Percentiles rank a stretch among this genome's conserved stretches.
Evolutionary conservation across 1,140 invertebrate genomes (phyloP).

Genomic region (Drosophila trapezifrons): DNA sequence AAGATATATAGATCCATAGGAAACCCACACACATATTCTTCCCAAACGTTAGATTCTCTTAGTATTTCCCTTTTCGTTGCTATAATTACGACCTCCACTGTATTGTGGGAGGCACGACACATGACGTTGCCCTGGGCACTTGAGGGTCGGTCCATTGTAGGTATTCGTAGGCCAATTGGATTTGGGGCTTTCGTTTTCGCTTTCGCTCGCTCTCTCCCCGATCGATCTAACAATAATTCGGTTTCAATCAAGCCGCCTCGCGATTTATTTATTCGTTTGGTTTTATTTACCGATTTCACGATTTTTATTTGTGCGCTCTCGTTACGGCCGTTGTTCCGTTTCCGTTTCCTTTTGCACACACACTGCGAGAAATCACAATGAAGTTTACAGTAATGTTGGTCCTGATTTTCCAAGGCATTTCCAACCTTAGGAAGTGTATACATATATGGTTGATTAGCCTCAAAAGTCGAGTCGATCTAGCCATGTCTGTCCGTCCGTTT

Average conservation of each 20-base stretch:
- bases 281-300: slow-evolving; percentile 26
- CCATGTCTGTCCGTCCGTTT: neutral
- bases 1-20: too few species aligned
- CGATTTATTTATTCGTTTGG: slow-evolving; percentile 59
- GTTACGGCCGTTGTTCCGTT: slow-evolving; percentile 43
- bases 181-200: slow-evolving; percentile 58
- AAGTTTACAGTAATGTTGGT: neutral
- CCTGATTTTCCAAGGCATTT: too few species aligned
- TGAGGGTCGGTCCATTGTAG: slow-evolving; percentile 59
- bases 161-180: slow-evolving; percentile 58
- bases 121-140: slow-evolving; percentile 71
- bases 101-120: slow-evolving; percentile 17
- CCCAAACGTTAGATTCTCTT: neutral
- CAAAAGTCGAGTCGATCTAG: neutral
- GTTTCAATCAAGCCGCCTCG: slow-evolving; percentile 72
- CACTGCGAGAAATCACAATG: neutral
- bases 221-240: slow-evolving; percentile 82
- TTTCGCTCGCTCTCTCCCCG: slow-evolving; percentile 56
- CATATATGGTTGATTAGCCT: neutral
- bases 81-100: neutral
- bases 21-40: neutral
- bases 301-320: slow-evolving; percentile 45
- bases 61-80: neutral
- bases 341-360: slow-evolving; percentile 28
- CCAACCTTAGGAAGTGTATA: too few species aligned